A percentile compares a stretch with the other conserved stretches of the same genome.
Evolutionary conservation across 2,797 vertebrate species (phyloP).

Genomic region (Sebastes goodei): DNA sequence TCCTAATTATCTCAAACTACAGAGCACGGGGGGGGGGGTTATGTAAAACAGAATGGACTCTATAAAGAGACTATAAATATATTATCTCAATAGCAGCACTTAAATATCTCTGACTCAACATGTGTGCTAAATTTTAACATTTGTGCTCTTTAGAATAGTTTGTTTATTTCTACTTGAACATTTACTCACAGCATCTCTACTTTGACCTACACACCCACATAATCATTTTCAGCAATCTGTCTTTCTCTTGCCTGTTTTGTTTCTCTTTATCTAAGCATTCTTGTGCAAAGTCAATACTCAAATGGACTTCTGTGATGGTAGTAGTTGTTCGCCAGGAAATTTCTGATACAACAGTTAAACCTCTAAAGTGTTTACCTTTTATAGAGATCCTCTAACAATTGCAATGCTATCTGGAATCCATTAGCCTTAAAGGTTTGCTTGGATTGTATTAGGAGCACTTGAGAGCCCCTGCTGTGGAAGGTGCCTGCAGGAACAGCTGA

Average conservation of each 20-base stretch:
- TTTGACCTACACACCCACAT: not conserved
- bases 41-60: not conserved
- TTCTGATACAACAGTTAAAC: not conserved
- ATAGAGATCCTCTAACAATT: slow-evolving; percentile 28
- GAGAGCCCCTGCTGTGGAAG: slow-evolving; percentile 67
- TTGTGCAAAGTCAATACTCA: not conserved
- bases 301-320: not conserved
- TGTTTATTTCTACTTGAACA: not conserved
- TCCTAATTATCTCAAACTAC: not conserved
- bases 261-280: not conserved
- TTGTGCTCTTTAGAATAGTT: not conserved
- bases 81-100: not conserved
- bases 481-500: slow-evolving; percentile 50
- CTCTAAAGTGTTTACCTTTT: slow-evolving; percentile 24
- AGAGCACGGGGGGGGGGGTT: too few species aligned
- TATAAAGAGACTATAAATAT: not conserved
- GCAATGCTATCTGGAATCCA: slow-evolving; percentile 65
- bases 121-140: not conserved
- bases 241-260: not conserved
- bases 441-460: slow-evolving; percentile 63
- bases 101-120: not conserved
- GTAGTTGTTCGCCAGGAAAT: not conserved
- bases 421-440: slow-evolving; percentile 72
- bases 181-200: not conserved
- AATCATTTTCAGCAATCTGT: not conserved